Base-by-base conservation (phyloP, 2,113 vertebrate species). In the Tetrax tetrax region DNA sequence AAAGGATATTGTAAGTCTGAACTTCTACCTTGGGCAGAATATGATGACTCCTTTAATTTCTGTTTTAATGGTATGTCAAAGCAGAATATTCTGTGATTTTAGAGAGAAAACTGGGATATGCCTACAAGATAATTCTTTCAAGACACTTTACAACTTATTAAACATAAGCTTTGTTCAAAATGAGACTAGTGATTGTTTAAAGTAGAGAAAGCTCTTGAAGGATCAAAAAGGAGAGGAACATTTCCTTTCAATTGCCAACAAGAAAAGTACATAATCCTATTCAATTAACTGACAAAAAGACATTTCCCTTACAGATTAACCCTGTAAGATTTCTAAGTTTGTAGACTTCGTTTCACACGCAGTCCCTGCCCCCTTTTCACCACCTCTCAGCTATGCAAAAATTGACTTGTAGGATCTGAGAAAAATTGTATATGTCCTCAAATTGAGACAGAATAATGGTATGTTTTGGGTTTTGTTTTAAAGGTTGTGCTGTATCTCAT, bases 211-310 rank as follows among this genome's bases (percentile, higher is more conserved):
- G 50, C 51, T 94, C 69, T 75, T 93, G 87, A 93, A 96, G 87
- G 65, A 95, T 95, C 72, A 91, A 57, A 96, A 93, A 65, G 24
- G 57, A 96, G 50, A 85, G 33, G 82, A 89, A 91, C 19, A 87
- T 90, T 85, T 89, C 78, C 70, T 89, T 89, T 82, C 78, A 87
- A 21, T 47, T 93, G 41, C 66, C 84, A 94, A 50, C 53, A 14
- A 91, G 89, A 85, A 93, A 61, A 93, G 53, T 90, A 87, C 29
- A 79, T 91, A 95, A 97, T 90, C 91, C 81, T 90, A 79, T 85
- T 85, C 87, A 96, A 90, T 95, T 96, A 96, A 87, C n/a, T 94
- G 78, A 65, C 50, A 84, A 87, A 89, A 96, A 91, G 65, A 76
- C 66, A 84, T 89, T 87, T 96, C 57, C 22, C 29, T 89, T 81